Conservation (phyloP, 2,113 vertebrate genomes). For the Montifringilla adamsi region DNA sequence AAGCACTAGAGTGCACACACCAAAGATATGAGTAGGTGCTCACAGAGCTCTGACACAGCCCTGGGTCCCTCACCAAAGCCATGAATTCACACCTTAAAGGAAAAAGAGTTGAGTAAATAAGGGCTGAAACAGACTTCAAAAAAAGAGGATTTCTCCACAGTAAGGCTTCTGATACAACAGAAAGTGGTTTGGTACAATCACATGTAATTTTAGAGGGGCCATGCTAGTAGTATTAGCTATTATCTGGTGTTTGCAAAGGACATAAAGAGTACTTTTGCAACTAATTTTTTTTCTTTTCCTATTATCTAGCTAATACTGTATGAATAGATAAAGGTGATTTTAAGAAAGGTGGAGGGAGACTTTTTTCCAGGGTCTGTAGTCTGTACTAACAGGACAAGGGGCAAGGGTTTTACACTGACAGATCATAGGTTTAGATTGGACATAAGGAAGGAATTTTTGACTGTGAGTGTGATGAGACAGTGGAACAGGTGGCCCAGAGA, state of each 20-base stretch:
- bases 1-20: background rate
- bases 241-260: background rate
- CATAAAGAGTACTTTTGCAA: background rate
- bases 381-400: background rate
- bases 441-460: background rate
- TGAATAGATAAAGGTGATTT: background rate
- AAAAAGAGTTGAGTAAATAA: background rate
- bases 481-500: background rate
- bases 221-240: background rate
- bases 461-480: fast-evolving
- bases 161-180: background rate
- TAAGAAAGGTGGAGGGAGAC: background rate
- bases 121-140: background rate
- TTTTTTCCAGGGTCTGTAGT: background rate
- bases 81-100: background rate
- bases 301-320: background rate
- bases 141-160: background rate
- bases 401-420: background rate
- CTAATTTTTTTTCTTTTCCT: background rate
- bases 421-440: background rate
- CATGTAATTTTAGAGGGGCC: background rate
- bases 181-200: background rate
- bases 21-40: background rate
- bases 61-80: background rate
- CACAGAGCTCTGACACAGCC: background rate